phyloP scores from a whole-genome alignment of 2,797 vertebrate genomes.

The Neosalanx taihuensis region DNA sequence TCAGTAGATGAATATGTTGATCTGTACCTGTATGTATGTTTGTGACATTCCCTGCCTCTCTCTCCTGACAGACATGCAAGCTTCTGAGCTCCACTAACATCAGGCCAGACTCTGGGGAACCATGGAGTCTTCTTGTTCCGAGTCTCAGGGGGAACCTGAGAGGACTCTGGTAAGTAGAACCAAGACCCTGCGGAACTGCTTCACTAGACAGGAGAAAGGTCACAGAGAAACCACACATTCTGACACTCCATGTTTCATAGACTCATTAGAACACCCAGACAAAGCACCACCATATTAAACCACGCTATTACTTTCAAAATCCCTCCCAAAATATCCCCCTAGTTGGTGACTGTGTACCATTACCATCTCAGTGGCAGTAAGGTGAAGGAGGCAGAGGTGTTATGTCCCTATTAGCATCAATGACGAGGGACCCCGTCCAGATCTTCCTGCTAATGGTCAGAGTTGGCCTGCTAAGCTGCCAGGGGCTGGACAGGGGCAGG shows the following conservation, averaged over 20 bases:
- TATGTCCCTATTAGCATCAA: slow-evolving; percentile 19
- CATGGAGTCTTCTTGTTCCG: slow-evolving; percentile 74
- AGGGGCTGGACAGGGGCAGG: slow-evolving; percentile 14
- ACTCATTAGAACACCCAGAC: not conserved
- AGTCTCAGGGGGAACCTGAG: slow-evolving; percentile 75
- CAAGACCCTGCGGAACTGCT: not conserved
- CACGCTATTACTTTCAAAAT: not conserved
- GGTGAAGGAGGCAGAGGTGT: not conserved
- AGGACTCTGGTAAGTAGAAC: slow-evolving; percentile 71
- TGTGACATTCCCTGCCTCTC: slow-evolving; percentile 16
- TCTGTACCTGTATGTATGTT: not conserved
- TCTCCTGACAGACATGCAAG: slow-evolving; percentile 62
- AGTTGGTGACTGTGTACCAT: slow-evolving; percentile 9
- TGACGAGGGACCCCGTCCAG: slow-evolving; percentile 9
- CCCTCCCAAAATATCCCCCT: slow-evolving; percentile 5
- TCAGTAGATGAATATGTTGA: not conserved
- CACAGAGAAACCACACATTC: not conserved
- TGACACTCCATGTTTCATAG: too few relatives aligned
- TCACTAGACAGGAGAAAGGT: not conserved
- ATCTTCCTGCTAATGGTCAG: slow-evolving; percentile 24
- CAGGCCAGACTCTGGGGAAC: slow-evolving; percentile 47
- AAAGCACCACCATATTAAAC: not conserved
- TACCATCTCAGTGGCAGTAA: not conserved
- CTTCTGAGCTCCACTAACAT: slow-evolving; percentile 52
- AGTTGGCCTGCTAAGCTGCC: slow-evolving; percentile 30